Percentiles rank a stretch among this genome's conserved stretches.
Evolutionary conservation across 2,113 vertebrate genomes (phyloP).

Genomic region (Osmerus mordax): DNA sequence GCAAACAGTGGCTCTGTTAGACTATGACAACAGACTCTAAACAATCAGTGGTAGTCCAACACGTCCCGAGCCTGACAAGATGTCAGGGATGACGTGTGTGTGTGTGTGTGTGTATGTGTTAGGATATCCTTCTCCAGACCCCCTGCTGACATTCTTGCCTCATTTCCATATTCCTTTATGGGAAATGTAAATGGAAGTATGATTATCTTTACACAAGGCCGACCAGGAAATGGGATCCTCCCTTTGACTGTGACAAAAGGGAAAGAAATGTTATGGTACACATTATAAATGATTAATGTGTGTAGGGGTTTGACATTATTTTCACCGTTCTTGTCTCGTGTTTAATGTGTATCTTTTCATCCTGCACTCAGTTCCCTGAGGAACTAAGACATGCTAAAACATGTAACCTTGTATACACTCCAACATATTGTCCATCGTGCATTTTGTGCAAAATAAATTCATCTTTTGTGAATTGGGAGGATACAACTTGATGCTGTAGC

Average conservation of each 20-base stretch:
- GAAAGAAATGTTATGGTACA: constrained; percentile 62
- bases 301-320: constrained; percentile 48
- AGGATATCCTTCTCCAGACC: constrained; percentile 38
- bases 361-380: not conserved
- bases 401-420: constrained; percentile 20
- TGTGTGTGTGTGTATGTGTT: constrained; percentile 21
- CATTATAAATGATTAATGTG: constrained; percentile 66
- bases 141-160: constrained; percentile 59
- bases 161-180: constrained; percentile 70
- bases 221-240: constrained; percentile 63
- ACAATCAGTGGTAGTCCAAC: constrained; percentile 65
- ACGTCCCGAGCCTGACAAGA: constrained; percentile 67
- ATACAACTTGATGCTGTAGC: constrained; percentile 62
- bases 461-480: constrained; percentile 51
- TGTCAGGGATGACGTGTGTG: constrained; percentile 46
- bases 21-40: constrained; percentile 61
- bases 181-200: constrained; percentile 73
- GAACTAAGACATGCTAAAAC: no score
- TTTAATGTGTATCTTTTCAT: constrained; percentile 50
- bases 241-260: constrained; percentile 66
- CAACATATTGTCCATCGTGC: constrained; percentile 36
- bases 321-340: constrained; percentile 60
- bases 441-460: constrained; percentile 54
- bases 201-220: constrained; percentile 69
- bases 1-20: constrained; percentile 61